Base-by-base conservation (phyloP, 2,888 invertebrate genomes). In the Celastrina argiolus region DNA sequence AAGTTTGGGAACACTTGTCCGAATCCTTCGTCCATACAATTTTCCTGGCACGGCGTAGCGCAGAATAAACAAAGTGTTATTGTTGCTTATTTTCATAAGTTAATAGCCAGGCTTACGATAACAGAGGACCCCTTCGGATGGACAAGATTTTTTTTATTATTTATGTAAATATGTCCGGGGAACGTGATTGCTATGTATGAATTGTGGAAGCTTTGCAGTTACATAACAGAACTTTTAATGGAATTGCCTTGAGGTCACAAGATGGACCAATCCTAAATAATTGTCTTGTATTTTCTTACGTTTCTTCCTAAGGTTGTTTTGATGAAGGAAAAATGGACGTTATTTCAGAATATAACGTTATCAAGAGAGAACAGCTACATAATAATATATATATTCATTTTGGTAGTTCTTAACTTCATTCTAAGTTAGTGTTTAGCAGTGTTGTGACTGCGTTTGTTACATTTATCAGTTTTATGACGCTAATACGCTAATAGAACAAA, bases 81-180 rank as follows among this genome's bases (percentile, higher is more conserved):
- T 88, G 88, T 84, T 88, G 84, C 88, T 88, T 90, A 89, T 90
- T 90, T 89, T 90, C 88, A 88, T 90, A 90, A 88, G 88, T 89
- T 90, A 89, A 90, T 88, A 89, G 89, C 81, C 69, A 71, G 70
- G 72, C 72, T 69, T 65, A 70, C 68, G 74, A 78, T 75, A 79
- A 76, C 75, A 75, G 68, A 65, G 74, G 73, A 70, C 76, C 71
- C 73, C 70, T 70, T 71, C 70, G 69, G 70, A 73, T 71, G 72
- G 74, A 70, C 70, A 69, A 72, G 42, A 65, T 63, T 70, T 73
- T 73, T 76, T 78, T 78, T 79, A 77, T 80, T 80, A 78, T 80
- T 78, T 77, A 80, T 81, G 78, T 78, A 79, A 80, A 81, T 79
- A 79, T 72, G 72, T 73, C 71, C 71, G 71, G 69, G 45, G 34